phyloP scores from a whole-genome alignment of 2,888 invertebrate species.

The Drosophila pegasa region DNA sequence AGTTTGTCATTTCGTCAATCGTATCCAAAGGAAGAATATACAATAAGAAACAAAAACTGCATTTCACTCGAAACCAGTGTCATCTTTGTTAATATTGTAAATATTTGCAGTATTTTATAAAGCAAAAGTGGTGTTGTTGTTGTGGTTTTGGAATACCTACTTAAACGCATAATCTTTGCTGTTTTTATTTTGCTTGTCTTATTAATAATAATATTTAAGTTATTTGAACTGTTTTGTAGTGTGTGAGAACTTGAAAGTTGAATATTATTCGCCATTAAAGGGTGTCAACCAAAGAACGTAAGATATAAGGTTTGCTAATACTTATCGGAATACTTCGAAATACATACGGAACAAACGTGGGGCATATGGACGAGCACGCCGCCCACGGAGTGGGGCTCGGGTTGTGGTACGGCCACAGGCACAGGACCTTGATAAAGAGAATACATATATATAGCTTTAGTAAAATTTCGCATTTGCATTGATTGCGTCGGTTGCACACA shows the following conservation, averaged over 20 bases:
- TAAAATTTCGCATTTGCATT: slow-evolving; percentile 17
- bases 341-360: slow-evolving; percentile 90
- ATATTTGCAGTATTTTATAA: slow-evolving; percentile 41
- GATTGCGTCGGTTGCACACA: slow-evolving; percentile 22
- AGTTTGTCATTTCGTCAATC: slow-evolving; percentile 10
- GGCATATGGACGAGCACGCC: slow-evolving; percentile 96
- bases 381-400: slow-evolving; percentile 92
- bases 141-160: slow-evolving; percentile 61
- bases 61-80: slow-evolving; percentile 48
- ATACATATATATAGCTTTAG: slow-evolving; percentile 51
- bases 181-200: slow-evolving; percentile 14
- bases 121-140: slow-evolving; percentile 48
- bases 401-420: slow-evolving; percentile 87
- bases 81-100: slow-evolving; percentile 36
- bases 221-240: slow-evolving; percentile 22
- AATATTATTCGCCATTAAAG: slow-evolving; percentile 46
- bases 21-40: slow-evolving; percentile 19
- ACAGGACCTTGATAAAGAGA: slow-evolving; percentile 82
- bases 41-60: slow-evolving; percentile 24
- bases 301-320: slow-evolving; percentile 33
- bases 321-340: slow-evolving; percentile 47
- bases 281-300: slow-evolving; percentile 63
- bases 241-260: slow-evolving; percentile 41
- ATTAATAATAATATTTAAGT: slow-evolving; percentile 18
- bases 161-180: slow-evolving; percentile 60